Evolutionary conservation across 2,888 invertebrate genomes (phyloP).

Genomic region (Eulithis prunata): DNA sequence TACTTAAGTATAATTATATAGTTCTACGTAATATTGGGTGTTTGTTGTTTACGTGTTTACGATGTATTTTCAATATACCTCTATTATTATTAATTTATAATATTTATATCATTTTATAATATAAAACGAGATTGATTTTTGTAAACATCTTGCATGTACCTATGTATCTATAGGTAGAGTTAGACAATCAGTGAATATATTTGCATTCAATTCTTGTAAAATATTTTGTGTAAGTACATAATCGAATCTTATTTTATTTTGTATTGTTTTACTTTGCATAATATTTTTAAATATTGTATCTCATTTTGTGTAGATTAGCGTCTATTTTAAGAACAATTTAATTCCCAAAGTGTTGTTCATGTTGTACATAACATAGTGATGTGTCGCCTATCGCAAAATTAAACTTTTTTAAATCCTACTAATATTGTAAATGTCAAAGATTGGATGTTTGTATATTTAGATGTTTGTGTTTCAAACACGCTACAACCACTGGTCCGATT

Average conservation of each 20-base stretch:
- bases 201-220: conserved; percentile 13
- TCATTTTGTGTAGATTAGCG: conserved; percentile 16
- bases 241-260: conserved; percentile 7
- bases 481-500: too few species aligned
- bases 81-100: too few species aligned
- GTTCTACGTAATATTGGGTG: too few species aligned
- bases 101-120: too few species aligned
- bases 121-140: neutral
- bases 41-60: neutral
- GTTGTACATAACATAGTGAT: too few species aligned
- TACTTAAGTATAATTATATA: too few species aligned
- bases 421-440: too few species aligned
- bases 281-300: conserved; percentile 18
- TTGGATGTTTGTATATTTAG: too few species aligned
- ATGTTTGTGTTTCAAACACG: too few species aligned
- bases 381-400: too few species aligned
- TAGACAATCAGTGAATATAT: conserved; percentile 7
- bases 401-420: too few species aligned
- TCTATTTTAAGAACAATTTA: conserved; percentile 8
- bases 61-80: neutral
- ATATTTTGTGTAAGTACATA: conserved; percentile 11
- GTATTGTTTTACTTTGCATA: conserved; percentile 12
- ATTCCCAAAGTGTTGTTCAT: neutral
- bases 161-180: conserved; percentile 6
- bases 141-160: conserved; percentile 2